Conservation (phyloP, 2,888 invertebrate species). For the Entomobrya multifasciata region DNA sequence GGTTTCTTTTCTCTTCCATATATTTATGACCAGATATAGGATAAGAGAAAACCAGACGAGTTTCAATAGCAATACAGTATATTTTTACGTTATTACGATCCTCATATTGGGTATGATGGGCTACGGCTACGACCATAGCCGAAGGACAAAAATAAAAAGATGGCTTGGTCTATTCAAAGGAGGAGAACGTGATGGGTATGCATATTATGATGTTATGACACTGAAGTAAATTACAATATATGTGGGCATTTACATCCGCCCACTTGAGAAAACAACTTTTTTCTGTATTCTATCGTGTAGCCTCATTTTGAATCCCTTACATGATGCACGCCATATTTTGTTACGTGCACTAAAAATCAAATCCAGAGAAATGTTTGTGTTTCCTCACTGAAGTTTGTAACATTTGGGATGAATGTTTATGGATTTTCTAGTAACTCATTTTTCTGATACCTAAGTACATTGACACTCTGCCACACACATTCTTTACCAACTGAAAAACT, state of each 20-base stretch:
- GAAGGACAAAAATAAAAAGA: not conserved
- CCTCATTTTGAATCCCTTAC: not conserved
- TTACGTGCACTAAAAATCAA: not conserved
- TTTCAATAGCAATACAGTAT: no score
- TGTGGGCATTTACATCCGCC: not conserved
- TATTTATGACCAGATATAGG: no score
- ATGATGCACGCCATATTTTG: constrained; percentile 8
- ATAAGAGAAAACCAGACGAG: no score
- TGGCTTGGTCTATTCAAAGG: not conserved
- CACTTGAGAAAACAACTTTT: not conserved
- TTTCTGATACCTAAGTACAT: not conserved
- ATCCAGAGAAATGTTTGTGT: not conserved
- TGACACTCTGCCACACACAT: not conserved
- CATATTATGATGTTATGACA: constrained; percentile 31
- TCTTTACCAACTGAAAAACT: not conserved
- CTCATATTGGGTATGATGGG: not conserved
- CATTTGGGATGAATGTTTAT: constrained; percentile 17
- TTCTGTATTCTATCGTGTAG: not conserved
- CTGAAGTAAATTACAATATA: constrained; percentile 23
- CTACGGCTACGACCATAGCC: not conserved
- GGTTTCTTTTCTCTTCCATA: no score
- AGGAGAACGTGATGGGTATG: constrained; percentile 14
- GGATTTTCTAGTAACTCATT: not conserved
- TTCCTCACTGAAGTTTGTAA: not conserved
- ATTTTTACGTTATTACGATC: no score